phyloP scores from a whole-genome alignment of 2,888 invertebrate species.

The Ennomos fuscantarius region DNA sequence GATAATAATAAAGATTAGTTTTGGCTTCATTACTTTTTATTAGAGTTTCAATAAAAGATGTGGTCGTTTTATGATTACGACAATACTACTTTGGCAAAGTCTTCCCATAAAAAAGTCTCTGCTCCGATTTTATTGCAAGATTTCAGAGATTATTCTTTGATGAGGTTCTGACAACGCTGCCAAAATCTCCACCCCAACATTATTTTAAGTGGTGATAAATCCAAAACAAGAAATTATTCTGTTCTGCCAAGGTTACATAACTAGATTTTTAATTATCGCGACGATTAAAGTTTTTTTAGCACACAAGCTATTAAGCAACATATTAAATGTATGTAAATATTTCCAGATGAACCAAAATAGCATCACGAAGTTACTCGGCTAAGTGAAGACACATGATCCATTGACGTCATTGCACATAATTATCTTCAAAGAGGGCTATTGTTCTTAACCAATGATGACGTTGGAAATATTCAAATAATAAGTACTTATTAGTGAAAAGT shows the following conservation, averaged over 20 bases:
- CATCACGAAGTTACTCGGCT: constrained; percentile 30
- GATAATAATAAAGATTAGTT: no score
- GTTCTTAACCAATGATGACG: constrained; percentile 38
- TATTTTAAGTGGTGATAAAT: constrained; percentile 22
- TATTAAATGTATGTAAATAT: constrained; percentile 16
- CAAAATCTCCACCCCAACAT: constrained; percentile 1
- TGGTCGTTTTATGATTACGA: no score
- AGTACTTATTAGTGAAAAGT: constrained; percentile 11
- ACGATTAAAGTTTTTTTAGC: constrained; percentile 7
- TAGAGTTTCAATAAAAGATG: no score
- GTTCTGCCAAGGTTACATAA: constrained; percentile 7
- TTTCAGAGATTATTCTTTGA: not conserved
- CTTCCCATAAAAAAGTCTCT: no score
- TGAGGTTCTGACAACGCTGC: not conserved
- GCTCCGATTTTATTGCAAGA: no score
- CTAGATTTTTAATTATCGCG: constrained; percentile 19
- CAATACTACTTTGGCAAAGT: no score
- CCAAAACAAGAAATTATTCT: not conserved
- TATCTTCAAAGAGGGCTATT: constrained; percentile 52
- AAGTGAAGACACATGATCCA: constrained; percentile 45
- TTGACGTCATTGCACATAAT: constrained; percentile 57
- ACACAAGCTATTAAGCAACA: constrained; percentile 6
- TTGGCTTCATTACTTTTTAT: no score
- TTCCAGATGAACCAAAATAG: constrained; percentile 22
- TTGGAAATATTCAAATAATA: constrained; percentile 16